Conservation (phyloP, 2,888 invertebrate genomes). For the Linyphia triangularis region DNA sequence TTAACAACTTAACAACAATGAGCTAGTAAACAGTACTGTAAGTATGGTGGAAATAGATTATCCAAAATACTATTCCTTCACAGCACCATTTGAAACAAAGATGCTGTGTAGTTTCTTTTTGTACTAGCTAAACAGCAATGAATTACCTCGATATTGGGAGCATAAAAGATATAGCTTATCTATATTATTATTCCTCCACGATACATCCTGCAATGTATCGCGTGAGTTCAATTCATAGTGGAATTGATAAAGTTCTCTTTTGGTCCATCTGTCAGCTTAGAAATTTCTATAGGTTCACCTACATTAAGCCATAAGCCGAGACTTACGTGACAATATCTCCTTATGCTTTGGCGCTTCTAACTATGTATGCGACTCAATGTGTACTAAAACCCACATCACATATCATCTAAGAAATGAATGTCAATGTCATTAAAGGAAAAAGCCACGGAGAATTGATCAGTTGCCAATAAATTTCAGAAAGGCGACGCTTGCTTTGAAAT, state of each 20-base stretch:
- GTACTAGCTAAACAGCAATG: no score
- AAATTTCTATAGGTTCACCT: background rate
- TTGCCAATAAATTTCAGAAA: slow-evolving; percentile 41
- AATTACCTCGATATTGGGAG: no score
- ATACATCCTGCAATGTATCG: background rate
- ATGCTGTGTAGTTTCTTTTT: no score
- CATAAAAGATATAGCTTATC: no score
- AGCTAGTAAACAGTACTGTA: no score
- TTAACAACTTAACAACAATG: no score
- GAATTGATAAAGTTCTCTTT: slow-evolving; percentile 10
- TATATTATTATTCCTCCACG: no score
- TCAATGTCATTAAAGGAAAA: slow-evolving; percentile 43
- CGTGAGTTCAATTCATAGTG: slow-evolving; percentile 10
- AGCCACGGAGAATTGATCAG: slow-evolving; percentile 36
- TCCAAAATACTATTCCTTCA: no score
- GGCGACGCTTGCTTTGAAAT: slow-evolving; percentile 5
- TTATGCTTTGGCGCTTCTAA: slow-evolving; percentile 32
- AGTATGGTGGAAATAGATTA: no score
- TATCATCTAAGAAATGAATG: slow-evolving; percentile 31
- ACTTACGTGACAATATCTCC: slow-evolving; percentile 61
- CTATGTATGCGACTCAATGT: slow-evolving; percentile 20
- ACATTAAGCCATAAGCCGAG: slow-evolving; percentile 11
- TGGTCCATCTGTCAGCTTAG: slow-evolving; percentile 8
- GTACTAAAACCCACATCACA: slow-evolving; percentile 34
- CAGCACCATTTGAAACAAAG: no score